Percentiles rank a stretch among this genome's conserved stretches.
Conservation (phyloP, 2,797 vertebrate genomes). For the Philypnodon macrostomus region DNA sequence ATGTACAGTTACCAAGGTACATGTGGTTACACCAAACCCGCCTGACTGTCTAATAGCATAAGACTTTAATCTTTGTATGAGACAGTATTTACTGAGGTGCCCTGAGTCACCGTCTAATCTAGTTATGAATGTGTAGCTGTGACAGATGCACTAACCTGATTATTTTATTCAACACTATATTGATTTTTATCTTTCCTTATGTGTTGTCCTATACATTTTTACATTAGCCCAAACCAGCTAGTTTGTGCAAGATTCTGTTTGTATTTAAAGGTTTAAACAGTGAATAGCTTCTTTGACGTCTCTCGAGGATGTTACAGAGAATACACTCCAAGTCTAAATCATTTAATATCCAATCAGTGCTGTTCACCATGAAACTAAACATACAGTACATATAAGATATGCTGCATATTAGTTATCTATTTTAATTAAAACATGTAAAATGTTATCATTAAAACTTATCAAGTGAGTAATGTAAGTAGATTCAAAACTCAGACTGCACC, state of each 20-base stretch:
- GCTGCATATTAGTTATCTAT: slow-evolving; percentile 35
- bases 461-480: background rate
- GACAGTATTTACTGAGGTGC: slow-evolving; percentile 40
- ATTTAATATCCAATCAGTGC: slow-evolving; percentile 73
- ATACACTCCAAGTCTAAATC: slow-evolving; percentile 74
- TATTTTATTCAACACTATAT: slow-evolving; percentile 38
- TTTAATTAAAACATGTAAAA: slow-evolving; percentile 7
- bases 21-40: slow-evolving; percentile 28
- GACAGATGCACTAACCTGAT: slow-evolving; percentile 39
- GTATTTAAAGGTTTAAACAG: slow-evolving; percentile 45
- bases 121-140: slow-evolving; percentile 23
- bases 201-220: slow-evolving; percentile 11
- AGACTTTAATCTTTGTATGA: slow-evolving; percentile 1
- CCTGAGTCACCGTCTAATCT: slow-evolving; percentile 45
- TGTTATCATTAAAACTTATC: background rate
- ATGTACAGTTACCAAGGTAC: slow-evolving; percentile 1
- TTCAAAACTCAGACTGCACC: background rate
- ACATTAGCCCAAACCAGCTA: no score
- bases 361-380: slow-evolving; percentile 56
- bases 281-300: slow-evolving; percentile 60
- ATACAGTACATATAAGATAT: slow-evolving; percentile 13
- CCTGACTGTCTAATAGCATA: slow-evolving; percentile 37
- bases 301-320: slow-evolving; percentile 70
- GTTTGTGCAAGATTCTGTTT: no score
- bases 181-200: slow-evolving; percentile 1